phyloP scores from a whole-genome alignment of 1,140 invertebrate genomes.

The Bombus confusus region DNA sequence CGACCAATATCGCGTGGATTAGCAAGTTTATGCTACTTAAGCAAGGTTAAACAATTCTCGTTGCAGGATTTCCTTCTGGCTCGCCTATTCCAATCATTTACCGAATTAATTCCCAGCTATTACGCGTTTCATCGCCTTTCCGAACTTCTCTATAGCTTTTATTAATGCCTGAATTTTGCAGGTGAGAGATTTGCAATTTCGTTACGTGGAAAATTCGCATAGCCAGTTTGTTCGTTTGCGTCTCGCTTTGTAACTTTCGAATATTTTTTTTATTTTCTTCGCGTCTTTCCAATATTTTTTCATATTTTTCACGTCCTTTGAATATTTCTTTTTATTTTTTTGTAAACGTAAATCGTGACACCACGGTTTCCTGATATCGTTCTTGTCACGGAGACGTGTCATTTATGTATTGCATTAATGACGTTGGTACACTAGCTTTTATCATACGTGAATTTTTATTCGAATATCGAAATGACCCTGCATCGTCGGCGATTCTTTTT shows the following conservation, averaged over 20 bases:
- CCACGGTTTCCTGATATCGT: too few relatives aligned
- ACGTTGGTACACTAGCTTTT: not conserved
- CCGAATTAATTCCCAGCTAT: not conserved
- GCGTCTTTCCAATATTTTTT: not conserved
- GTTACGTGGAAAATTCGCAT: too few relatives aligned
- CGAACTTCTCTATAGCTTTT: not conserved
- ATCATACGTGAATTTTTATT: not conserved
- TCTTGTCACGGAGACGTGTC: too few relatives aligned
- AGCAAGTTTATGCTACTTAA: not conserved
- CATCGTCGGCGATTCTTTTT: not conserved
- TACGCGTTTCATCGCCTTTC: not conserved
- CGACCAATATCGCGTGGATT: not conserved
- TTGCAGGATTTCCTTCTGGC: not conserved
- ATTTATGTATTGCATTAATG: not conserved
- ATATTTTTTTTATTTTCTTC: too few relatives aligned
- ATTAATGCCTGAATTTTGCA: not conserved
- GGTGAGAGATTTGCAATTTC: not conserved
- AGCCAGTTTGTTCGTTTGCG: too few relatives aligned
- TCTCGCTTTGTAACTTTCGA: too few relatives aligned
- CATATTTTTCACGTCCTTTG: not conserved
- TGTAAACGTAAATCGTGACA: not conserved
- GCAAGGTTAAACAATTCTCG: not conserved
- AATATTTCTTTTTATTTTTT: not conserved
- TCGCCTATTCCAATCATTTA: not conserved
- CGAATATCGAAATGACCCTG: not conserved